Evolutionary conservation across 2,888 invertebrate genomes (phyloP), one percentile per base, ranked within the genome.

Genomic region (Polydrusus tereticollis): DNA sequence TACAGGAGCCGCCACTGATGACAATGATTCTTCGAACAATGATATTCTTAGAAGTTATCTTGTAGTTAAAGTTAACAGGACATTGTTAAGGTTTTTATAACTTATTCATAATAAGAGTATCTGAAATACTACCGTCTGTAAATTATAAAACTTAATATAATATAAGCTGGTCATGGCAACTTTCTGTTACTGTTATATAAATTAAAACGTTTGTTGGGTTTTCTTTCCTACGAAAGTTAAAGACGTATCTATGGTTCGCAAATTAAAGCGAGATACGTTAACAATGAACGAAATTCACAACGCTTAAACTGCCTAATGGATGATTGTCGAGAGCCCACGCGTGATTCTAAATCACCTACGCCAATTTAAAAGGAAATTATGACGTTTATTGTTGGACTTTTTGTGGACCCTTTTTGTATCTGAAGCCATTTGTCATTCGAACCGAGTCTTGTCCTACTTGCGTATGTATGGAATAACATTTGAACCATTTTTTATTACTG

Each of bases 381-480:
- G 63, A 63, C 50, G 50, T 63, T 63, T 63, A 63, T 63, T 63
- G 63, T 63, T 20, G 33, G 63, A 29, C 52, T 52, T 52, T 52
- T 52, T 52, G 20, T 26, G 36, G 50, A 41, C 45, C 52, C 29
- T 60, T 68, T 68, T 68, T 68, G 52, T 52, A 52, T 60, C 21
- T 59, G 29, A 33, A 50, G 38, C 26, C 59, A 60, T 68, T 68
- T 68, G 68, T 68, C 68, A 63, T 63, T 47, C 50, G 29, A 26
- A 43, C 43, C 41, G n/a, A 55, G 66, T 20, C 52, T 38, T 55
- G 65, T 52, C 45, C 66, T 66, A 66, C 66, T 66, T 66, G 66
- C 66, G 66, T 66, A 66, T 66, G 66, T 66, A 66, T 66, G 66
- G 66, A 66, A 43, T 57, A 57, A 38, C 45, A 58, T 57, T 57